phyloP scores from a whole-genome alignment of 2,888 invertebrate genomes.

The Rhamphomyia laevipes region DNA sequence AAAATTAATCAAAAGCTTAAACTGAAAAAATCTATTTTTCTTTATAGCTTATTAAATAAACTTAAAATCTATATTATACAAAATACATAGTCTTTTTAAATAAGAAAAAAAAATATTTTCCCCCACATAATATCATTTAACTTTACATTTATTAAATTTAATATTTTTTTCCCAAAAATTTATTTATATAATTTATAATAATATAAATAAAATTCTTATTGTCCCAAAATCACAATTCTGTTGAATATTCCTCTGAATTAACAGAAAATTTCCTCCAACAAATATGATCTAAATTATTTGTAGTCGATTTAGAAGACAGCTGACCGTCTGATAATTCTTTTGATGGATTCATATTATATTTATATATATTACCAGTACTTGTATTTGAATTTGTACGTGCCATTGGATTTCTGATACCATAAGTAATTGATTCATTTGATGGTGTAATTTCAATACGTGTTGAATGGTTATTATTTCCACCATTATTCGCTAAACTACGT shows the following conservation, averaged over 20 bases:
- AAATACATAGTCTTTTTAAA: too few relatives aligned
- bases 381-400: constrained; percentile 21
- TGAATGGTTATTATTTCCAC: constrained; percentile 25
- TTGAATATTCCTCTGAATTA: constrained; percentile 37
- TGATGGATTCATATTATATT: constrained; percentile 5
- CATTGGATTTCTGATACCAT: constrained; percentile 23
- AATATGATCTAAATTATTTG: constrained; percentile 38
- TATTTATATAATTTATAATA: too few relatives aligned
- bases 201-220: neutral
- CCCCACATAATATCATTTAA: too few relatives aligned
- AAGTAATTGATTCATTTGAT: constrained; percentile 32
- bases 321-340: constrained; percentile 8
- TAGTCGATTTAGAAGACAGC: constrained; percentile 6
- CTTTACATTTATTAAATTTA: too few relatives aligned
- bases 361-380: constrained; percentile 11
- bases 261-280: constrained; percentile 41
- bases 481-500: neutral
- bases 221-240: constrained; percentile 31
- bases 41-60: too few relatives aligned
- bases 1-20: too few relatives aligned
- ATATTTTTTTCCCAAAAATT: too few relatives aligned
- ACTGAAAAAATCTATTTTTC: too few relatives aligned
- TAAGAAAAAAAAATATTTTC: too few relatives aligned
- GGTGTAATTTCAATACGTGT: constrained; percentile 37
- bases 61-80: too few relatives aligned